Base-by-base conservation (phyloP, 2,888 invertebrate genomes). In the Malthinus seriepunctatus region DNA sequence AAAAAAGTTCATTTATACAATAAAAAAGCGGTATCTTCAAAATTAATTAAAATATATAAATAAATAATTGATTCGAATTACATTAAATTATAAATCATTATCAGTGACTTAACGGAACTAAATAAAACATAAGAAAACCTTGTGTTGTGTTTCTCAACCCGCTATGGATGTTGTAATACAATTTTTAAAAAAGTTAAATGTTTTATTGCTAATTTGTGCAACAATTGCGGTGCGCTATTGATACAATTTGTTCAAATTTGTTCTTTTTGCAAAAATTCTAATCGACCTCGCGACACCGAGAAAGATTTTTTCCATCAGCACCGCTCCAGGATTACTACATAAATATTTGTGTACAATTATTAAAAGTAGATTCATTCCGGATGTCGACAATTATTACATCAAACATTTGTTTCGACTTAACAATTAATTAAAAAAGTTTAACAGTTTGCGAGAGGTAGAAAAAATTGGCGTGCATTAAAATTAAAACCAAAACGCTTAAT, bases 91-190 rank as follows among this genome's bases (percentile, higher is more conserved):
- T 51, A 42, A 39, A 32, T 23, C 23, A 23, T 23, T 23, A 23
- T 23, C 42, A 51, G 38, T 51, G 42, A 51, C 33, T 42, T 51
- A 50, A 51, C 42, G 51, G 51, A 51, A 51, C 49, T 50, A 42
- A 51, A 23, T 51, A 42, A 51, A 42, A 51, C 51, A 51, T 42
- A 51, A 51, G 23, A 23, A 23, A 23, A 51, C 51, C 51, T 51
- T 51, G 50, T 10, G 32, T 33, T 3, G 23, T 5, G 23, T 23
- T 23, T 23, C 23, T 23, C 23, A 23, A 23, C 23, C 23, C 23
- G 23, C 2, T 5, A 5, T 23, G 3, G 23, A 23, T 38, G 38
- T 32, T 38, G 51, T 42, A 51, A 51, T 42, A 14, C 33, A 39
- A 42, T 23, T 23, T 23, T 23, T 23, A 23, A 23, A 23, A 23